These are phyloP conservation scores for Centruroides vittatus DNA, from an alignment of 1,140 invertebrate species.

Conservation along the genomic window DNA sequence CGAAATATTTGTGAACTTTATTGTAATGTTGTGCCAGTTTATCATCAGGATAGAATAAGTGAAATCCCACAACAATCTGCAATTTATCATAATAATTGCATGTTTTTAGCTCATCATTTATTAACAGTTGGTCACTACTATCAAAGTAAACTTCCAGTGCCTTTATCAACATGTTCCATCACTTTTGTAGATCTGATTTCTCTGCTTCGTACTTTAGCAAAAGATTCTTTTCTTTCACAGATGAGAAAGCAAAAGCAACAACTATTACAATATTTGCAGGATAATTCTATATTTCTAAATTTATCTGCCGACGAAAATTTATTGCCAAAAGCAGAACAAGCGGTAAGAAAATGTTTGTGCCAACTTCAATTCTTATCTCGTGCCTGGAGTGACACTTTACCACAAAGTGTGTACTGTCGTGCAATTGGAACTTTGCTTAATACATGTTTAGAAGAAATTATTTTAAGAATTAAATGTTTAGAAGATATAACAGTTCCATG, in stretches of 20 bases:
- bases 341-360: slow-evolving; percentile 61
- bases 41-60: slow-evolving; percentile 59
- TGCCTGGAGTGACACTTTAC: slow-evolving; percentile 66
- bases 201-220: slow-evolving; percentile 48
- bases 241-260: slow-evolving; percentile 55
- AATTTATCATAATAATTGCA: slow-evolving; percentile 85
- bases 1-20: slow-evolving; percentile 65
- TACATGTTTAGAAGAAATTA: slow-evolving; percentile 44
- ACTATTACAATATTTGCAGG: slow-evolving; percentile 50
- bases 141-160: slow-evolving; percentile 25
- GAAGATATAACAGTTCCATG: slow-evolving; percentile 51
- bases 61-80: slow-evolving; percentile 77
- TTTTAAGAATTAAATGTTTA: slow-evolving; percentile 37
- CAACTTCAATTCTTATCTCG: slow-evolving; percentile 70
- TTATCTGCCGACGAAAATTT: slow-evolving; percentile 21
- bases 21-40: slow-evolving; percentile 52
- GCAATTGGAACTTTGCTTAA: slow-evolving; percentile 46
- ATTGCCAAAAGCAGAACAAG: slow-evolving; percentile 37
- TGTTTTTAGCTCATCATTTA: slow-evolving; percentile 65
- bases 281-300: slow-evolving; percentile 18
- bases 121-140: slow-evolving; percentile 45
- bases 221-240: slow-evolving; percentile 50
- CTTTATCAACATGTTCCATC: slow-evolving; percentile 14
- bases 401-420: slow-evolving; percentile 47
- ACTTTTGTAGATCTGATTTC: slow-evolving; percentile 45